Evolutionary conservation across 2,888 invertebrate genomes (phyloP), one percentile per base, ranked within the genome.

Genomic region (Notocelia uddmanniana): DNA sequence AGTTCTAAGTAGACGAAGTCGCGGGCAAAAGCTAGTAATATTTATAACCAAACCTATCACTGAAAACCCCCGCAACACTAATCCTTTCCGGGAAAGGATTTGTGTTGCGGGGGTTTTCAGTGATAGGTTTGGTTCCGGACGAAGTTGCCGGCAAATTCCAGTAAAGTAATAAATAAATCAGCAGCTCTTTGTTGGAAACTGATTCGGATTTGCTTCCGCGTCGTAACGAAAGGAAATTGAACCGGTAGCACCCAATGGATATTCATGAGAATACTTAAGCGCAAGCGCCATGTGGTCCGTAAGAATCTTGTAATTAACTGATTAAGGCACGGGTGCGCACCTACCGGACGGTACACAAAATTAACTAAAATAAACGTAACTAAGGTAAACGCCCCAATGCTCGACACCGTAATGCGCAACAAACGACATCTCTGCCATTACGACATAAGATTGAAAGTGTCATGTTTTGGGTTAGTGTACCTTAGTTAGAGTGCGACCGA

Each of bases 201-300:
- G 45, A 41, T n/a, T 6, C 45, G n/a, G 45, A 45, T 45, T 45
- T 45, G n/a, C 41, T 41, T 41, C 41, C 41, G 41, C 77, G 76
- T 70, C 3, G 3, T 37, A 8, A 66, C 76, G 77, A 79, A 75
- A 11, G 41, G 31, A 59, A 58, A n/a, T 34, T 52, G n/a, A 52
- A 82, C 80, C 78, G 80, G 80, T 78, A 71, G 71, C 74, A 75
- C 76, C 70, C 75, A 79, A 79, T 79, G 77, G 79, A 74, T 82
- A 85, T 84, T 85, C 83, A 85, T 83, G 83, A 71, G 59, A 18
- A 55, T 66, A 54, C 59, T 45, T 54, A 50, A 67, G 54, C 34
- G 59, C 54, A 52, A 70, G 54, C 71, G 34, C 71, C 59, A 66
- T 66, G 71, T 48, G 71, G 71, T 67, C 66, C 45, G 26, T 54